Evolutionary conservation across 2,797 vertebrate genomes (phyloP), one percentile per base, ranked within the genome.

Genomic region (Erithacus rubecula): DNA sequence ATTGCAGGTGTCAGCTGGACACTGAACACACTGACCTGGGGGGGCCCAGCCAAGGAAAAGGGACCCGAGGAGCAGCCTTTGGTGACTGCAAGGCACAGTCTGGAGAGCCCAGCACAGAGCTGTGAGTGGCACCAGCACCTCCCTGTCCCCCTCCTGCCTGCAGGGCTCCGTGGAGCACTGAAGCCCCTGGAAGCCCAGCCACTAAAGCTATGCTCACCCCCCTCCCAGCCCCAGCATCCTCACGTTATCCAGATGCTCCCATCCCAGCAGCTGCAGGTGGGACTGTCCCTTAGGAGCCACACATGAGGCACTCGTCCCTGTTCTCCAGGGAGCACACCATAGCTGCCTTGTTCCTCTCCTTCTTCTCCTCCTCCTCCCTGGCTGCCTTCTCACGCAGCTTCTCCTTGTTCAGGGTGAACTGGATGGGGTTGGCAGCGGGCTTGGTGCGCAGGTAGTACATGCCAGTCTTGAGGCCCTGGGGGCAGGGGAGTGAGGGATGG

Each of bases 321-420:
- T 99, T 99, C 97, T 99, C 98, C 97, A 99, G 95, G 49, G 99
- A 99, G 91, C 99, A 99, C 84, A 99, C 99, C 99, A 99, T 99
- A 91, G 99, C 99, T 0, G 99, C 99, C 12, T 97, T 98, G 95
- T 99, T 99, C 21, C 97, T 97, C 92, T 99, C 99, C 94, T 98
- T 99, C 75, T 99, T 99, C 94, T 98, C 99, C 75, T 97, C 91
- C 52, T 98, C 98, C 37, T 98, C 98, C 0, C 95, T 85, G 16
- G 97, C 81, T 21, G 63, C 67, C 11, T 95, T 92, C 76, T 98
- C 99, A 83, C 98, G 98, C 83, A 99, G 98, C 70, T 99, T 99
- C 97, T 99, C 99, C 91, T 99, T 99, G 98, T 99, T 99, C 36
- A 99, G 97, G 44, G 99, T 99, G 97, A 99, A 99, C 97, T 99